Conservation (phyloP, 2,113 vertebrate species). For the Carettochelys insculpta region DNA sequence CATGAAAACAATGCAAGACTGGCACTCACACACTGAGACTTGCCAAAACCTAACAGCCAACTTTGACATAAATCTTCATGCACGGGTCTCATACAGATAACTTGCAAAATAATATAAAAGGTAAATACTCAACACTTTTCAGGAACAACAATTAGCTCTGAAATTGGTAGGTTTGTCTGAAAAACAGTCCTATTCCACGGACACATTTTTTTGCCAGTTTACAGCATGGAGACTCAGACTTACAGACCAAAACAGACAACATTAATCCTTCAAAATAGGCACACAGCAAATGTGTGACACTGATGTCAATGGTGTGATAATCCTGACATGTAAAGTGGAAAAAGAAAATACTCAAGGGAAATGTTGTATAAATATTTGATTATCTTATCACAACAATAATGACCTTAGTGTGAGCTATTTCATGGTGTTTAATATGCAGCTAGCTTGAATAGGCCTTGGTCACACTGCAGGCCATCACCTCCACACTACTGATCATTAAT, state of each 20-base stretch:
- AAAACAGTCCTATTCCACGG: too few species aligned
- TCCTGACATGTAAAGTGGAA: background rate
- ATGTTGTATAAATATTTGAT: background rate
- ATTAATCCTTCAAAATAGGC: background rate
- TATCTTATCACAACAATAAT: background rate
- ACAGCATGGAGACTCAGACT: background rate
- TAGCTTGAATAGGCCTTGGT: background rate
- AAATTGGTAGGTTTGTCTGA: background rate
- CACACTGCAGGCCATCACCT: background rate
- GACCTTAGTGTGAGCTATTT: background rate
- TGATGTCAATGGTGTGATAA: background rate
- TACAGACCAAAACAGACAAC: background rate
- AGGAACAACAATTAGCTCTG: background rate
- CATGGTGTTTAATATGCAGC: background rate
- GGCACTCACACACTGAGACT: fast-evolving
- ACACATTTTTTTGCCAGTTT: background rate
- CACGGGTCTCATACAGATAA: background rate
- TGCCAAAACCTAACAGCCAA: background rate
- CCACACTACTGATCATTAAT: background rate
- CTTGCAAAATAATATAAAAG: background rate
- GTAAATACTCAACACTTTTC: background rate
- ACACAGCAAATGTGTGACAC: background rate
- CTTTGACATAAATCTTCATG: background rate
- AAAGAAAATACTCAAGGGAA: background rate
- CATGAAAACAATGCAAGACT: background rate